Conservation (phyloP, 2,113 vertebrate genomes). For the Puntigrus tetrazona region DNA sequence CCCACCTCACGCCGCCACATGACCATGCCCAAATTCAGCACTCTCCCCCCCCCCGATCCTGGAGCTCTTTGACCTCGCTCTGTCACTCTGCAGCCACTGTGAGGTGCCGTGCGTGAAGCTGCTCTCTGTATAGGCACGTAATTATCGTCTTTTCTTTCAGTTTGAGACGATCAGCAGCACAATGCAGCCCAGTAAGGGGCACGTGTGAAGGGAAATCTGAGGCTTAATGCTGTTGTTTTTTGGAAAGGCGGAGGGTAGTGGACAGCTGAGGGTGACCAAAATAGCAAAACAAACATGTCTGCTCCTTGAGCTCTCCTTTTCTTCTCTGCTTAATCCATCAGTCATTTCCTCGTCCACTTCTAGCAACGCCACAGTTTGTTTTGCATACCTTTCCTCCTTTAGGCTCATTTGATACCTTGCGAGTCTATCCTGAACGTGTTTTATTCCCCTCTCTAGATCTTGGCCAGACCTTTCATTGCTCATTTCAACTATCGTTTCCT, state of each 20-base stretch:
- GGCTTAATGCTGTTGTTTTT: neutral
- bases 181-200: neutral
- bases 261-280: constrained; percentile 69
- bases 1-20: neutral
- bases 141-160: neutral
- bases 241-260: constrained; percentile 52
- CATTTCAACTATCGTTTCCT: neutral
- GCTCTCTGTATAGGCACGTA: neutral
- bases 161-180: neutral
- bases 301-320: constrained; percentile 4
- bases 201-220: neutral
- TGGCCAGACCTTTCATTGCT: neutral
- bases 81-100: neutral
- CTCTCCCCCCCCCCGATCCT: neutral
- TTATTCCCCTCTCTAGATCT: neutral
- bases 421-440: neutral
- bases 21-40: constrained; percentile 50
- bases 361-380: neutral
- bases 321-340: constrained; percentile 29
- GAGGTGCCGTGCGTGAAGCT: neutral
- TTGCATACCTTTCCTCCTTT: constrained; percentile 8
- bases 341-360: constrained; percentile 18
- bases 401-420: neutral
- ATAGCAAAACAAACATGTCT: constrained; percentile 71
- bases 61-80: neutral